Percentiles rank a stretch among this genome's conserved stretches.
These are phyloP conservation scores for Gallinago media DNA, from an alignment of 2,113 vertebrate genomes.

Conservation along the genomic window DNA sequence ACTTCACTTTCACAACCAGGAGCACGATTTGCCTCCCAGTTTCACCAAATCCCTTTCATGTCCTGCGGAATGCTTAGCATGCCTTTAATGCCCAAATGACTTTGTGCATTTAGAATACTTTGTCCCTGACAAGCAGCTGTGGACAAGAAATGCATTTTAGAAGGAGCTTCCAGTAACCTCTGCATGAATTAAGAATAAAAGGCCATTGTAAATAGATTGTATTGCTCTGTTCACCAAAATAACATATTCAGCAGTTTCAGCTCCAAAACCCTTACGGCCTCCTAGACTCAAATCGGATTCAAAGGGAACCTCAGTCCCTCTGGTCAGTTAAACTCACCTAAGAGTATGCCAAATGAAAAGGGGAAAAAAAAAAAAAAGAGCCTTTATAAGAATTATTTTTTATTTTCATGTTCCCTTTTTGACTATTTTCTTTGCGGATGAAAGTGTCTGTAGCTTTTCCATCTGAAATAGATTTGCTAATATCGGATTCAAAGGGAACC, in stretches of 20 bases:
- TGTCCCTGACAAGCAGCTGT: not conserved
- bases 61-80: not conserved
- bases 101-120: not conserved
- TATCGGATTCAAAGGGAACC: not conserved
- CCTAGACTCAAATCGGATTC: not conserved
- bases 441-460: not conserved
- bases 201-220: not conserved
- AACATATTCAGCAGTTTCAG: not conserved
- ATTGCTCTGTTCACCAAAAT: not conserved
- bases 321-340: not conserved
- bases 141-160: constrained; percentile 1
- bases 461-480: not conserved
- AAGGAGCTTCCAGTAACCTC: not conserved
- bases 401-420: not conserved
- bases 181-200: not conserved
- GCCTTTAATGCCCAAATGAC: not conserved
- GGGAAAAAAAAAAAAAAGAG: not conserved
- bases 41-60: not conserved
- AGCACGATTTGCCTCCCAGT: not conserved
- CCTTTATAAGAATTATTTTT: not conserved
- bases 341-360: not conserved
- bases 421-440: not conserved
- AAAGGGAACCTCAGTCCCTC: not conserved
- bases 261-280: not conserved
- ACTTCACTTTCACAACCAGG: not conserved